Evolutionary conservation across 2,888 invertebrate genomes (phyloP), one percentile per base, ranked within the genome.

Genomic region (Acanthosepion esculentum): DNA sequence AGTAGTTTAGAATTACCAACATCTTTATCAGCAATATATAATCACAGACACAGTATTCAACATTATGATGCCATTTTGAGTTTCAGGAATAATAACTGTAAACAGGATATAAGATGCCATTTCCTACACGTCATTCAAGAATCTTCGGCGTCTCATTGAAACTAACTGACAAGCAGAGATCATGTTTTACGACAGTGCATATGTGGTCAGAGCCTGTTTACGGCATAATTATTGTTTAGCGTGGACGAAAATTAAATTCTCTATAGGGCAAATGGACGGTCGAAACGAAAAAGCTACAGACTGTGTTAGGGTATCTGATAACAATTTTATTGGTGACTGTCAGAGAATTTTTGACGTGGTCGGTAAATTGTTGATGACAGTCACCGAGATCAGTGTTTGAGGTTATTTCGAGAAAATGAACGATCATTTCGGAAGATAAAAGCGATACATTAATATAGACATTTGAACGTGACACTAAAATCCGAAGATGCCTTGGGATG

Each of bases 1-100:
- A 78, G n/a, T 15, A 8, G 29, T 78, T n/a, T 78, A 29, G n/a
- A 78, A 78, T 78, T 8, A 29, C 78, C 78, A 78, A 78, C 78
- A n/a, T 78, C 78, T 78, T 78, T 78, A 78, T 78, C 78, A n/a
- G 78, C 29, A 78, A 78, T 78, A 78, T 78, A 78, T 78, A n/a
- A 78, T 78, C 78, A 15, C n/a, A n/a, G n/a, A n/a, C 78, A 10
- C 12, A n/a, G 15, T 33, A n/a, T 78, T 78, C 78, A 15, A 15
- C 18, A 33, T 78, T 12, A 78, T 33, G n/a, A n/a, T 12, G n/a
- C 23, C 23, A 59, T 7, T 20, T 59, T 23, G 59, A 59, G 7
- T 23, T 23, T 26, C n/a, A 33, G n/a, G 78, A 33, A 15, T 33
- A 78, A 78, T 78, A 33, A 33, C 5, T 78, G 33, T n/a, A 10